A percentile compares a stretch with the other conserved stretches of the same genome.
Conservation (phyloP, 1,140 invertebrate genomes). For the Antheraea mylitta region DNA sequence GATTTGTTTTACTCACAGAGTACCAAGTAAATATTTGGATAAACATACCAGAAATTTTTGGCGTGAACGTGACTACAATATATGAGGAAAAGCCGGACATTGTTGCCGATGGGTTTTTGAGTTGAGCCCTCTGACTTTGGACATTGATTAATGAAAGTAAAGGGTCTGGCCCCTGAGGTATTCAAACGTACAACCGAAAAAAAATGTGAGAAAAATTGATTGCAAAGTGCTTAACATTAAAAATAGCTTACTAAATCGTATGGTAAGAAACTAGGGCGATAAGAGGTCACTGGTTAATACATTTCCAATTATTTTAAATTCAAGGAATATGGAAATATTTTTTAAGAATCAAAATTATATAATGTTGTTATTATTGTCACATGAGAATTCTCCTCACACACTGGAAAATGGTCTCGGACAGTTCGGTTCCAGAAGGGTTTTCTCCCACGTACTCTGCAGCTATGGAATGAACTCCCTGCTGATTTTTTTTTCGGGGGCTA, state of each 20-base stretch:
- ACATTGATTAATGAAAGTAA: conserved; percentile 23
- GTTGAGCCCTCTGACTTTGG: conserved; percentile 23
- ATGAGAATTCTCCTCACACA: too few relatives aligned
- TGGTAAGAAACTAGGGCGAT: neutral
- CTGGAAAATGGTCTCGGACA: too few relatives aligned
- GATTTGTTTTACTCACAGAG: too few relatives aligned
- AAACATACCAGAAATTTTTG: neutral
- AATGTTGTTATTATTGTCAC: too few relatives aligned
- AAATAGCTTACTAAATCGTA: neutral
- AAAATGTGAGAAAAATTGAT: conserved; percentile 26
- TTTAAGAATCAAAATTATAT: too few relatives aligned
- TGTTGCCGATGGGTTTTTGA: conserved; percentile 19
- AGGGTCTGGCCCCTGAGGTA: conserved; percentile 12
- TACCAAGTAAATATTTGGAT: neutral
- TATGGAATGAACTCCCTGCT: too few relatives aligned
- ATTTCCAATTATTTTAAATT: too few relatives aligned
- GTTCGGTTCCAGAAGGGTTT: too few relatives aligned
- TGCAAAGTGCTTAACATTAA: conserved; percentile 22
- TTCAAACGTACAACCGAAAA: conserved; percentile 13
- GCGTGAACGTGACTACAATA: conserved; percentile 18
- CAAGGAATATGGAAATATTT: too few relatives aligned
- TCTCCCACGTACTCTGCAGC: too few relatives aligned
- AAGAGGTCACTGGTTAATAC: too few relatives aligned
- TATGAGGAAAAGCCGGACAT: conserved; percentile 18
- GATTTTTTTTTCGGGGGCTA: too few relatives aligned